These are phyloP conservation scores for Dromococcyx pavoninus DNA, from an alignment of 2,797 vertebrate genomes.

Conservation along the genomic window DNA sequence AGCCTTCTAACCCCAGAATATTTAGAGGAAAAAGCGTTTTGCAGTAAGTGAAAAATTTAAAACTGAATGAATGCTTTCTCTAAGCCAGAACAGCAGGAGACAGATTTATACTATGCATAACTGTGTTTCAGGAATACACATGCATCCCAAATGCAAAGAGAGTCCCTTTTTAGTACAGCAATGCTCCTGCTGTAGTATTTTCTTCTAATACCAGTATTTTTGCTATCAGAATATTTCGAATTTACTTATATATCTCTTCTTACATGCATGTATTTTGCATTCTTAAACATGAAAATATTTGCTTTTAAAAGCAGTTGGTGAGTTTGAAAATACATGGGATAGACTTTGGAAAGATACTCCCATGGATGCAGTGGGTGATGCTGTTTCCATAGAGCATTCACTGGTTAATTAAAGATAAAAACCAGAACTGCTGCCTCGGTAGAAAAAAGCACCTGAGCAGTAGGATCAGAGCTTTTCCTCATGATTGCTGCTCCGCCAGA, in stretches of 20 bases:
- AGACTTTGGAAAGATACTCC: background rate
- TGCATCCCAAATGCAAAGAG: background rate
- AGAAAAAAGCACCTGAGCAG: background rate
- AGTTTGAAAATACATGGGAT: background rate
- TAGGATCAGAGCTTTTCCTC: background rate
- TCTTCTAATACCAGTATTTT: background rate
- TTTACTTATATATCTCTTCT: background rate
- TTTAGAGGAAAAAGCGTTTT: slow-evolving; percentile 3
- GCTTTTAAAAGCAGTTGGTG: background rate
- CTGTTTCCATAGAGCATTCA: background rate
- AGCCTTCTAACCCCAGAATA: background rate
- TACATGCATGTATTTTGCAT: background rate
- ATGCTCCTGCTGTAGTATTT: background rate
- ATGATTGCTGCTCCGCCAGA: background rate
- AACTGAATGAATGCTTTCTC: background rate
- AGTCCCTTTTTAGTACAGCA: background rate
- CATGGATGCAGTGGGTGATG: background rate
- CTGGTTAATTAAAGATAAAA: background rate
- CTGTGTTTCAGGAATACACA: background rate
- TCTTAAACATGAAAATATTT: background rate
- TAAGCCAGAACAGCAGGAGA: background rate
- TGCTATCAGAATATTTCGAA: background rate
- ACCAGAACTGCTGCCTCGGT: background rate
- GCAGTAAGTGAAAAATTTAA: slow-evolving; percentile 15
- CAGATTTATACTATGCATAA: background rate